Evolutionary conservation across 2,113 vertebrate genomes (phyloP), one percentile per base, ranked within the genome.

Genomic region (Caretta caretta): DNA sequence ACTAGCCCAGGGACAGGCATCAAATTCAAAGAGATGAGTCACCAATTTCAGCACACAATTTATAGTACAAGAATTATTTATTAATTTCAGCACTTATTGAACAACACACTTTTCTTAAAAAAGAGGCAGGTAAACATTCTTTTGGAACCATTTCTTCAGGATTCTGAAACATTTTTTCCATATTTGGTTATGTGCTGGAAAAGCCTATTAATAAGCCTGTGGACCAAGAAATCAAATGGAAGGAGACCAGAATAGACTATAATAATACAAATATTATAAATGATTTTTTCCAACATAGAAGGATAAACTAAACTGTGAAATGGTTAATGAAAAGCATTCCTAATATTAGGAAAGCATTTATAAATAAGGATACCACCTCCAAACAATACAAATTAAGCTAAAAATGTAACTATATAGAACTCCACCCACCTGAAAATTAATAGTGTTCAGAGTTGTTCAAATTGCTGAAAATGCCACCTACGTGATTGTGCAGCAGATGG

Each of bases 171-270:
- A 59, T 48, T 75, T 89, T 89, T 81, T 69, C 59, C 57, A 82
- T 78, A 88, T 91, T 96, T 79, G 78, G 14, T 53, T 90, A 53
- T 20, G 56, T 84, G 19, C 17, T 95, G 87, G 81, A 87, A 96
- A 86, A 6, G 10, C 22, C 86, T 94, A 57, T 93, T 93, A 96
- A 83, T 54, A 94, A 91, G 48, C 53, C 5, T 89, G 76, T 51
- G 0, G 1, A 80, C 10, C 53, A 6, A 90, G 80, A 88, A 90
- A 25, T 91, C 31, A 90, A 89, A 49, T 17, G 4, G 5, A 94
- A 90, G 49, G 20, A 95, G 13, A 94, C 24, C 9, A 88, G 46
- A 54, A 87, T 7, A 90, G 42, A 83, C 12, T 10, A 88, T 14
- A 50, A 84, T 29, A 5, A 59, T 50, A 72, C 94, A 85, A 53